Percentiles rank a stretch among this genome's conserved stretches.
phyloP scores from a whole-genome alignment of 2,113 vertebrate species.

The Lophius piscatorius region DNA sequence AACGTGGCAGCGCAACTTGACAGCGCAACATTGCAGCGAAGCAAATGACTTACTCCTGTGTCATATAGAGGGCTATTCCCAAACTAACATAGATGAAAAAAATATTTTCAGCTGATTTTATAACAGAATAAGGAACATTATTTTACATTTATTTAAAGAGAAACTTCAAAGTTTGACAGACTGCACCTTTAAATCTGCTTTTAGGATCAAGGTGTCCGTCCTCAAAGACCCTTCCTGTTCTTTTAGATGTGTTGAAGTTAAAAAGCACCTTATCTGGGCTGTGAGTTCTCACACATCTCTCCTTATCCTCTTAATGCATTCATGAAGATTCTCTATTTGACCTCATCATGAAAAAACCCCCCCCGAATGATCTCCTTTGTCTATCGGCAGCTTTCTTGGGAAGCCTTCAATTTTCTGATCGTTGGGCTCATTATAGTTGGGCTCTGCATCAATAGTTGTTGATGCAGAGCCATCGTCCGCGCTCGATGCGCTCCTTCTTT shows the following conservation, averaged over 20 bases:
- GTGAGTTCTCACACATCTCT: conserved; percentile 17
- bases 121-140: too few relatives aligned
- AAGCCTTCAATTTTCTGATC: conserved; percentile 9
- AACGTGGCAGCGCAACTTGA: too few relatives aligned
- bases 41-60: too few relatives aligned
- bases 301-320: conserved; percentile 32
- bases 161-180: too few relatives aligned
- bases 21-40: too few relatives aligned
- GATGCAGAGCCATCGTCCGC: conserved; percentile 15
- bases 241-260: conserved; percentile 1
- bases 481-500: conserved; percentile 24
- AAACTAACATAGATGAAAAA: too few relatives aligned
- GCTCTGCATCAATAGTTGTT: conserved; percentile 11
- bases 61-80: too few relatives aligned
- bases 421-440: conserved; percentile 11
- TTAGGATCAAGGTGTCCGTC: neutral
- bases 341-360: conserved; percentile 10
- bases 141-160: too few relatives aligned
- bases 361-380: conserved; percentile 20
- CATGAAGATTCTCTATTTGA: conserved; percentile 21
- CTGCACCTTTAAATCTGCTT: too few relatives aligned
- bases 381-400: conserved; percentile 17
- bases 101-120: too few relatives aligned
- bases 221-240: neutral
- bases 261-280: neutral